phyloP scores from a whole-genome alignment of 2,797 vertebrate genomes.

The Eurystomus glaucurus region DNA sequence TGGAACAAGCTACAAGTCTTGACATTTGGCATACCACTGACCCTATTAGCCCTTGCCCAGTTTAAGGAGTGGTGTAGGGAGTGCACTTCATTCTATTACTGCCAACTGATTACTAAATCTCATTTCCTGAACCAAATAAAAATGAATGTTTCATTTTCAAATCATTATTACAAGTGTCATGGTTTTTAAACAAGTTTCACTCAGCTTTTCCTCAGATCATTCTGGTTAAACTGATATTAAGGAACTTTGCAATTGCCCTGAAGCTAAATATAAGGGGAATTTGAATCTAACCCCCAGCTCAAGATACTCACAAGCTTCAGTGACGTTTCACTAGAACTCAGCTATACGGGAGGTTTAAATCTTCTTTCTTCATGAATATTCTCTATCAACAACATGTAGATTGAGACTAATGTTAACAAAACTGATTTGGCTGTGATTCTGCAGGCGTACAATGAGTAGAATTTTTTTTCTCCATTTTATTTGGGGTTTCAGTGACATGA shows the following conservation, averaged over 20 bases:
- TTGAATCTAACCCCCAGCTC: background rate
- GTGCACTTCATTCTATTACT: background rate
- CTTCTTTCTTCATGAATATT: background rate
- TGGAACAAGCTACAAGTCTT: background rate
- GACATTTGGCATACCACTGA: background rate
- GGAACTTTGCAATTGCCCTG: background rate
- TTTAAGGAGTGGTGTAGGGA: background rate
- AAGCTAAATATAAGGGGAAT: background rate
- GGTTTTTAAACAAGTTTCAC: background rate
- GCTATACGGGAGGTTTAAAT: background rate
- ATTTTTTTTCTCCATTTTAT: background rate
- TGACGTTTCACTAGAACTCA: background rate
- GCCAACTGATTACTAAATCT: background rate
- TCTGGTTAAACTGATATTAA: background rate
- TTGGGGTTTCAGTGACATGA: background rate
- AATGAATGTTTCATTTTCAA: constrained; percentile 1
- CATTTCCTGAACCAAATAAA: constrained; percentile 10
- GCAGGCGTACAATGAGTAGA: background rate
- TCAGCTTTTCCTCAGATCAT: background rate
- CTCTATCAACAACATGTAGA: background rate
- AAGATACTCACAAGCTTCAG: background rate
- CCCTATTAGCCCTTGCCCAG: background rate
- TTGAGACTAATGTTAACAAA: background rate
- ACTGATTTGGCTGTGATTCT: background rate
- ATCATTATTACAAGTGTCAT: background rate